Percentiles rank a stretch among this genome's conserved stretches.
These are phyloP conservation scores for Silurus aristotelis DNA, from an alignment of 2,797 vertebrate genomes.

Conservation along the genomic window DNA sequence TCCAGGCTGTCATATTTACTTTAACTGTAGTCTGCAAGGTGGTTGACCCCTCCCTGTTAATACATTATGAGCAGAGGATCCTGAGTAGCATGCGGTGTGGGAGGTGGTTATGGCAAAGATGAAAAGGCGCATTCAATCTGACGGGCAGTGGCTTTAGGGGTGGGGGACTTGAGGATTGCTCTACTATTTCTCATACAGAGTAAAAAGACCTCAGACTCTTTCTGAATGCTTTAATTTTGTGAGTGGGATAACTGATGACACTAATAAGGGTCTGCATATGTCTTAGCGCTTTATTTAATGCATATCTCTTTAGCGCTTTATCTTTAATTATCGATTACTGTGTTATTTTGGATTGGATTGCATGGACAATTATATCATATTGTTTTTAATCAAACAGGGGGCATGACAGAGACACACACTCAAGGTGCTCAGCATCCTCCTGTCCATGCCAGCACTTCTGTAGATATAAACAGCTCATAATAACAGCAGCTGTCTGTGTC, in stretches of 20 bases:
- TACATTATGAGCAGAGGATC: conserved; percentile 67
- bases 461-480: conserved; percentile 61
- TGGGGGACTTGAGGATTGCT: conserved; percentile 37
- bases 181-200: conserved; percentile 55
- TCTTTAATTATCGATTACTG: conserved; percentile 1
- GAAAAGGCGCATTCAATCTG: conserved; percentile 58
- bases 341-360: not conserved
- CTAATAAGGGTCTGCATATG: not conserved
- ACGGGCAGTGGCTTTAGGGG: conserved; percentile 36
- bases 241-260: conserved; percentile 18
- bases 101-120: conserved; percentile 60
- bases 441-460: conserved; percentile 43
- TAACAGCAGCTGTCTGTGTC: conserved; percentile 60
- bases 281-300: conserved; percentile 11
- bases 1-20: conserved; percentile 53
- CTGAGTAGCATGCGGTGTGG: conserved; percentile 47
- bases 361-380: not conserved
- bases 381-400: not conserved
- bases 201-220: conserved; percentile 46
- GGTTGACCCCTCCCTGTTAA: conserved; percentile 59
- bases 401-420: conserved; percentile 33
- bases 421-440: conserved; percentile 58
- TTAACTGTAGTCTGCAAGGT: conserved; percentile 54
- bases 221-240: conserved; percentile 23
- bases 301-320: no score